Evolutionary conservation across 2,797 vertebrate genomes (phyloP), one percentile per base, ranked within the genome.

Genomic region (Sparidentex hasta): DNA sequence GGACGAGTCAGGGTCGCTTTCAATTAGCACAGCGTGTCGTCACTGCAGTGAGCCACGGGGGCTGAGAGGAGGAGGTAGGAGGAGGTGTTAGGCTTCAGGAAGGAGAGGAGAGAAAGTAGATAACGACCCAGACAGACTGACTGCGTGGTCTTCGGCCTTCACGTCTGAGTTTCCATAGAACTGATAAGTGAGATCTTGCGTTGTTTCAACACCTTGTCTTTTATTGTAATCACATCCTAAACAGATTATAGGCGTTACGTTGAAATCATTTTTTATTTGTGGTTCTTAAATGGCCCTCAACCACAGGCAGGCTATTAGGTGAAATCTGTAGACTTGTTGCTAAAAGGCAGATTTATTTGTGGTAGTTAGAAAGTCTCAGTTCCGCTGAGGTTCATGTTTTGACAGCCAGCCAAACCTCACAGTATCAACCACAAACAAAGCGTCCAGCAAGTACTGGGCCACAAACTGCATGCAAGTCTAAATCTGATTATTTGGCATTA

Each of bases 1-100:
- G 92, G 91, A 93, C 92, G 76, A 93, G 91, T 92, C 91, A 82
- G 91, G 93, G 93, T 94, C 87, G 81, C 85, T 89, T 92, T 94
- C 89, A 93, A 90, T 94, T 92, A 92, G 88, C 90, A 29, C 91
- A 92, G 90, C 82, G 2, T 90, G 93, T 65, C 65, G 47, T 85
- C 87, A 72, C 80, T 59, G 81, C 82, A 74, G 84, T 12, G 51
- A 78, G 81, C 86, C 61, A 18, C 66, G 11, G 65, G 82, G 78
- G 76, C 47, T 11, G 68, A 6, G 75, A 51, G 71, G 16, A 70
- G 71, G 70, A 43, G 62, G 50, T 0, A 54, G 72, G 66, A 67
- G 62, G 70, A 51, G 21, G 76, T 33, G 47, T 29, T 54, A 48
- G 54, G 55, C 66, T 25, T 50, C n/a, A 48, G 56, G 72, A 73